Base-by-base conservation (phyloP, 2,888 invertebrate genomes). In the Tromatobia lineatoria region DNA sequence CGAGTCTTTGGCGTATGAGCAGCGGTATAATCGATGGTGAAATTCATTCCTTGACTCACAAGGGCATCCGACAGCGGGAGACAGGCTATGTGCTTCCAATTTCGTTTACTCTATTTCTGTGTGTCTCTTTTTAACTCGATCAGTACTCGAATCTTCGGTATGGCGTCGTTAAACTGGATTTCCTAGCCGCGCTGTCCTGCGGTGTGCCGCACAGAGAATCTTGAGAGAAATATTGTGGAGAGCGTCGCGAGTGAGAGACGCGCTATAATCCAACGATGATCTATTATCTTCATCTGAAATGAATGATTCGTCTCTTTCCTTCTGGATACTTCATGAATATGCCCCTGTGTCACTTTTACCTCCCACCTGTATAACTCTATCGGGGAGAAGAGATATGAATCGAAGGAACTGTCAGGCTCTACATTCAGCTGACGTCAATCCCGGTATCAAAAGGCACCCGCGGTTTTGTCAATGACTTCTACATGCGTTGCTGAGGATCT, bases 201-300 rank as follows among this genome's bases (percentile, higher is more conserved):
- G 47, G 57, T 29, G 47, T 25, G 45, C 20, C 38, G 15, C 42
- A n/a, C 54, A 15, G 57, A 38, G 38, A 38, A 38, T 38, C 25
- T 2, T n/a, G 29, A 3, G 25, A 25, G 25, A 47, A 47, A 50
- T 67, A 67, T 23, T 7, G 15, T 18, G 54, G 20, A 54, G 50
- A 66, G 45, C 47, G 66, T 57, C 50, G 38, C 50, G 67, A 11
- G 38, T 29, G 7, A 42, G 66, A 23, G 18, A 50, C 42, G 34
- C 47, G 54, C 66, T 25, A 66, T 52, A 52, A 81, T 78, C 54
- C 67, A 23, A 71, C 38, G 67, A 82, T 76, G 78, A 85, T 85
- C 81, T 79, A 85, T 85, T 75, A 85, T 85, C 79, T 82, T 67
- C 64, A 76, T 79, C 50, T 67, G 70, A 66, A 81, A 81, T 81